Percentiles rank a stretch among this genome's conserved stretches.
These are phyloP conservation scores for Trichechus manatus DNA, from an alignment of 2,113 vertebrate genomes.

Conservation along the genomic window DNA sequence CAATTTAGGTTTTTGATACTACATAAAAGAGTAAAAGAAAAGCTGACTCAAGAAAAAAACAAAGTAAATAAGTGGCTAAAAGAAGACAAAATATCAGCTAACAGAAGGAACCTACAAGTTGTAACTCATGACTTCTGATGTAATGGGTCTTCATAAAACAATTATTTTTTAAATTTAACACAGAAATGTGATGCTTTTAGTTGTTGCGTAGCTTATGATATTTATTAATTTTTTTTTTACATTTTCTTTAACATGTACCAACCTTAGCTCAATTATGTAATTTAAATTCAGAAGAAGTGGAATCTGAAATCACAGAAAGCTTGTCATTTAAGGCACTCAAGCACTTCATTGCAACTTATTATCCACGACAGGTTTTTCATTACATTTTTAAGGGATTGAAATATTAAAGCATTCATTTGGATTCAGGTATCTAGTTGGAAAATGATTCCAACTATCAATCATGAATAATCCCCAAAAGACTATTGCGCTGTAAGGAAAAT, in stretches of 20 bases:
- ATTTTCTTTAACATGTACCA: neutral
- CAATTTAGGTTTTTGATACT: neutral
- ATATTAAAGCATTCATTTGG: constrained; percentile 69
- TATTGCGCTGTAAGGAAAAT: neutral
- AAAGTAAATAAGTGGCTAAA: neutral
- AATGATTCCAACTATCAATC: constrained; percentile 56
- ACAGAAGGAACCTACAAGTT: neutral
- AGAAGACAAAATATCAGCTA: neutral
- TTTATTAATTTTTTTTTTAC: neutral
- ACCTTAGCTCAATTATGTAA: neutral
- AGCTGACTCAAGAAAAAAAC: neutral
- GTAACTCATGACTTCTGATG: neutral
- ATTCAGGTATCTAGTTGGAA: constrained; percentile 38
- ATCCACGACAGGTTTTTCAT: constrained; percentile 64
- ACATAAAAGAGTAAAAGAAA: neutral
- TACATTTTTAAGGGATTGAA: constrained; percentile 66
- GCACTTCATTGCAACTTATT: constrained; percentile 48
- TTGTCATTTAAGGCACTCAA: constrained; percentile 42
- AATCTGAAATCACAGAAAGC: constrained; percentile 44
- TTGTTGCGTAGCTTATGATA: neutral
- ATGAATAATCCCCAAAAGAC: neutral
- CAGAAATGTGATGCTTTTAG: neutral
- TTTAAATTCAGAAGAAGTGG: neutral
- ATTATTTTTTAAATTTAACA: constrained; percentile 26
- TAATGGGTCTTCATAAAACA: neutral